A percentile compares a stretch with the other conserved stretches of the same genome.
Evolutionary conservation across 2,888 invertebrate genomes (phyloP).

Genomic region (Agrenia bidenticulata): DNA sequence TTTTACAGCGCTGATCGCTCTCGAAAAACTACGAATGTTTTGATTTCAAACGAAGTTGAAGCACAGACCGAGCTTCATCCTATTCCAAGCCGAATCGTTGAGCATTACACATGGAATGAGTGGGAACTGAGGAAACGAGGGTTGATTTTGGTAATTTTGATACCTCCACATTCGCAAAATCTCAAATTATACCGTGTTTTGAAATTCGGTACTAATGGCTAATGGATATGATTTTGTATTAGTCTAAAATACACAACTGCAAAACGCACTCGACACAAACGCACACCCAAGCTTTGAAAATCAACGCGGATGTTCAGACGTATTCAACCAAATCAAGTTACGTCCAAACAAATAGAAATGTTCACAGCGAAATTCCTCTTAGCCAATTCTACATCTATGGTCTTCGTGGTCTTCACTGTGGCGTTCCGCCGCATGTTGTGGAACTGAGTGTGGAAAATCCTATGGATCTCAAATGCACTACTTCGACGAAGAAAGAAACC

Average conservation of each 20-base stretch:
- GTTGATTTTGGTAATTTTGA: constrained; percentile 40
- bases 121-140: constrained; percentile 49
- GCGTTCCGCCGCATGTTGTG: constrained; percentile 47
- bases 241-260: constrained; percentile 48
- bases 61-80: constrained; percentile 49
- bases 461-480: constrained; percentile 29
- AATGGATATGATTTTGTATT: too few relatives aligned
- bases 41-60: constrained; percentile 31
- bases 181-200: not conserved
- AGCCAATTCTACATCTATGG: constrained; percentile 47
- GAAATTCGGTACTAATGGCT: too few relatives aligned
- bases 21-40: constrained; percentile 18
- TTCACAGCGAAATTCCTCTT: constrained; percentile 34
- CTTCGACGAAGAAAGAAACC: constrained; percentile 16
- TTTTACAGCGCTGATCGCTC: constrained; percentile 16
- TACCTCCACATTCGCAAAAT: not conserved
- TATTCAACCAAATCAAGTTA: constrained; percentile 28
- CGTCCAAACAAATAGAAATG: constrained; percentile 38
- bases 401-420: constrained; percentile 43
- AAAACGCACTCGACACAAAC: constrained; percentile 50
- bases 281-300: constrained; percentile 34
- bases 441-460: constrained; percentile 42
- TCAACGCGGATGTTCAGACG: constrained; percentile 35
- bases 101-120: constrained; percentile 47
- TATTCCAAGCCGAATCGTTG: constrained; percentile 38